Percentiles rank a stretch among this genome's conserved stretches.
phyloP scores from a whole-genome alignment of 2,888 invertebrate species.

The Mythimna lalbum region DNA sequence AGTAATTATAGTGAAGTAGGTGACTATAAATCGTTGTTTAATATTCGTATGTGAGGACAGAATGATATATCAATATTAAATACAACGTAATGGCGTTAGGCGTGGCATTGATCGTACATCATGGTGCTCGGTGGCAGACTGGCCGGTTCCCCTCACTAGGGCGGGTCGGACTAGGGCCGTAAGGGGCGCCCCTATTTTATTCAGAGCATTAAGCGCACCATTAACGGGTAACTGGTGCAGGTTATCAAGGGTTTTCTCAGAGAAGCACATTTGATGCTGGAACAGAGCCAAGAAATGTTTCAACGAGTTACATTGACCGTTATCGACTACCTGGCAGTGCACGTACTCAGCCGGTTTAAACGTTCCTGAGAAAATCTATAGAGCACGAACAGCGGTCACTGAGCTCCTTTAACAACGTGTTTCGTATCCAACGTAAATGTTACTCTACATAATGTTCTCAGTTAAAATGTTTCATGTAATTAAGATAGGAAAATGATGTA shows the following conservation, averaged over 20 bases:
- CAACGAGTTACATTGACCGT: slow-evolving; percentile 66
- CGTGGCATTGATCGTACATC: slow-evolving; percentile 71
- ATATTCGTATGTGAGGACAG: slow-evolving; percentile 51
- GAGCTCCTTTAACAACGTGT: slow-evolving; percentile 18
- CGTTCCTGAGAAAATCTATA: slow-evolving; percentile 50
- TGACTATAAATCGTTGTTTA: slow-evolving; percentile 49
- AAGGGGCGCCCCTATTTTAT: slow-evolving; percentile 73
- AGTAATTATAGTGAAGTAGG: slow-evolving; percentile 39
- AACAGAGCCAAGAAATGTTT: slow-evolving; percentile 76
- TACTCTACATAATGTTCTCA: slow-evolving; percentile 13
- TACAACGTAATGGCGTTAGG: slow-evolving; percentile 71
- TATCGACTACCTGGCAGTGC: slow-evolving; percentile 67
- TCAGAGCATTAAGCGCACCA: slow-evolving; percentile 80
- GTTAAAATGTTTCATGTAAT: slow-evolving; percentile 40
- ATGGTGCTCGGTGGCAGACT: slow-evolving; percentile 66
- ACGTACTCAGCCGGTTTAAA: slow-evolving; percentile 61
- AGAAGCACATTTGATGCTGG: slow-evolving; percentile 77
- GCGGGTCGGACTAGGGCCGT: slow-evolving; percentile 62
- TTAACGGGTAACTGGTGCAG: slow-evolving; percentile 77
- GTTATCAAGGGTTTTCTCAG: slow-evolving; percentile 80
- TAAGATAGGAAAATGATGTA: slow-evolving; percentile 42
- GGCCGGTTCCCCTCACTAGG: slow-evolving; percentile 69
- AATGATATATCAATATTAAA: slow-evolving; percentile 70
- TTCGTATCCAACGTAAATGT: slow-evolving; percentile 22
- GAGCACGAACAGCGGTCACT: slow-evolving; percentile 16